Evolutionary conservation across 1,140 invertebrate species (phyloP).

Genomic region (Aricia agestis): DNA sequence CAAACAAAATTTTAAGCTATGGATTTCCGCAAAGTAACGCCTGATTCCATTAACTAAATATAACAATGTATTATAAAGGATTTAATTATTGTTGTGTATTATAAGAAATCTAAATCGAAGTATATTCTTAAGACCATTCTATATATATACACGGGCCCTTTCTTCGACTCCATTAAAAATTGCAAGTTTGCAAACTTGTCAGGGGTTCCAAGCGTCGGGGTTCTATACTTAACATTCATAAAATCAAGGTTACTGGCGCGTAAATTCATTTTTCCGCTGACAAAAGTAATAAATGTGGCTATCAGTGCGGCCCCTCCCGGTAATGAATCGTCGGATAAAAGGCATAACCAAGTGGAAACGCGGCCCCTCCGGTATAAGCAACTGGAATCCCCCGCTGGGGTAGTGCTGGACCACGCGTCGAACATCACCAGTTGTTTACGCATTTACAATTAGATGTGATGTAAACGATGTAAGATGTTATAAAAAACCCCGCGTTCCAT

Average conservation of each 20-base stretch:
- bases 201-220: not conserved
- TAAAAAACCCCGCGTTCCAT: no score
- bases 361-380: slow-evolving; percentile 34
- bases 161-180: not conserved
- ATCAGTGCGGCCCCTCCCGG: slow-evolving; percentile 61
- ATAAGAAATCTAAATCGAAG: no score
- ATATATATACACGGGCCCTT: no score
- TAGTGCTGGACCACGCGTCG: slow-evolving; percentile 49
- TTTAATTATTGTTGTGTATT: no score
- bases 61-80: no score
- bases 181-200: not conserved
- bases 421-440: slow-evolving; percentile 29
- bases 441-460: not conserved
- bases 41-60: no score
- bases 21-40: no score
- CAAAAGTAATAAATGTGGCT: slow-evolving; percentile 72
- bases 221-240: slow-evolving; percentile 36
- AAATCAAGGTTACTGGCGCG: slow-evolving; percentile 55
- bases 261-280: slow-evolving; percentile 73
- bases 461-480: not conserved
- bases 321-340: slow-evolving; percentile 74
- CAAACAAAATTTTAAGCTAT: no score
- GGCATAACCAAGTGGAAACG: slow-evolving; percentile 72
- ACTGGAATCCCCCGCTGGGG: slow-evolving; percentile 38
- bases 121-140: no score